phyloP scores from a whole-genome alignment of 2,888 invertebrate species.

The Eremobia ochroleuca region DNA sequence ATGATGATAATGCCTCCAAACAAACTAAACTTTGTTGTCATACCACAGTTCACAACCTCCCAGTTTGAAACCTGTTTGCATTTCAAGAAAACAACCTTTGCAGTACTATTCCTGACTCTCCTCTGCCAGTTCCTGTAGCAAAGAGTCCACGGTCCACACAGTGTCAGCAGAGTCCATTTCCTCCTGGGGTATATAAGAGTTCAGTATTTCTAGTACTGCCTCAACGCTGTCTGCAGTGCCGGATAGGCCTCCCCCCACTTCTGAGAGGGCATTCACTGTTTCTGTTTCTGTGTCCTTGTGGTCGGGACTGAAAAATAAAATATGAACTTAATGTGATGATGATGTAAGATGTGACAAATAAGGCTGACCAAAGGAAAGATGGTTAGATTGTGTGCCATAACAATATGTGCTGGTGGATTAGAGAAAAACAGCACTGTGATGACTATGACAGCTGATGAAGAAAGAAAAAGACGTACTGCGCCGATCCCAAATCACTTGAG shows the following conservation, averaged over 20 bases:
- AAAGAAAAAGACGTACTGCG: neutral
- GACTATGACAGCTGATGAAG: neutral
- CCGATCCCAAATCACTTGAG: neutral
- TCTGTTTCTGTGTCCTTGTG: slow-evolving; percentile 85
- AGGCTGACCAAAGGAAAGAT: neutral
- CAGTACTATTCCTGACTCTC: slow-evolving; percentile 71
- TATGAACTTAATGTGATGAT: neutral
- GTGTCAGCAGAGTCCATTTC: slow-evolving; percentile 84
- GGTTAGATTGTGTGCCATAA: neutral
- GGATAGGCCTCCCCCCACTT: slow-evolving; percentile 82
- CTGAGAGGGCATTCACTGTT: slow-evolving; percentile 84
- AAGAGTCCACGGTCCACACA: slow-evolving; percentile 86
- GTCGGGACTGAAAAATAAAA: slow-evolving; percentile 72
- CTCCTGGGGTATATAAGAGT: slow-evolving; percentile 82
- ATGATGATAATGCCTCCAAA: neutral
- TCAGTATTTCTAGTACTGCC: slow-evolving; percentile 81
- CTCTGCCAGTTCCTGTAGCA: slow-evolving; percentile 84
- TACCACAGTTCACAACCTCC: neutral
- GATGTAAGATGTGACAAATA: neutral
- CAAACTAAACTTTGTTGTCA: neutral
- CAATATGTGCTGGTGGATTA: neutral
- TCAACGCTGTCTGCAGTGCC: slow-evolving; percentile 84
- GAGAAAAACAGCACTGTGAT: neutral
- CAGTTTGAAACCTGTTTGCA: neutral
- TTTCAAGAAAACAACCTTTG: neutral